Base-by-base conservation (phyloP, 2,797 vertebrate genomes). In the Heteromormyrus szaboi region DNA sequence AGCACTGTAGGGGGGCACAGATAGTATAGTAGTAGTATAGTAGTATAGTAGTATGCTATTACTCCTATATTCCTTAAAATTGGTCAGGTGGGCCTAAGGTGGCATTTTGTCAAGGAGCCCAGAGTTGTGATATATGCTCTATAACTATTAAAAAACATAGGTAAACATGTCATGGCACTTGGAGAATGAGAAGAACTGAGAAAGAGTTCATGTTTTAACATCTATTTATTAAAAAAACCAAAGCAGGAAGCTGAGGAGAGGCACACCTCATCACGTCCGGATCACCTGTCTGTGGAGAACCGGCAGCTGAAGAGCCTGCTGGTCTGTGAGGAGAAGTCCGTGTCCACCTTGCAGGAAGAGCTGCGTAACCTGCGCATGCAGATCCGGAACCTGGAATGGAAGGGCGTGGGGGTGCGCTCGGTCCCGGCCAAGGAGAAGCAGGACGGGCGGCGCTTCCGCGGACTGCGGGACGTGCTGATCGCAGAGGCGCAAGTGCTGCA, bases 281-380 rank as follows among this genome's bases (percentile, higher is more conserved):
- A 93, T 87, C 95, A 89, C 76, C 92, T 98, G 90, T 93, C 93
- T 56, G 92, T 90, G 83, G 97, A 99, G 94, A 99, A 98, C 93
- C 95, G 94, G 90, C 93, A 94, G 83, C 93, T 99, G 92, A 96
- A 95, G 93, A 95, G 90, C 79, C 97, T 97, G 22, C 93, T 99
- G 89, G 95, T 97, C 89, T 96, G 91, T 5, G 96, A 97, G 92
- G 97, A 98, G 91, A 95, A 94, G 89, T 96, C 96, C 1, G 91
- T 98, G 87, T 96, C 94, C 4, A 90, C 92, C 5, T 92, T 98
- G 89, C 97, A 97, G 93, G 96, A 97, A 87, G 97, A 99, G 91
- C 93, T 98, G 91, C 93, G 94, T 68, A 96, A 94, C 90, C 92
- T 99, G 89, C 96, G 93, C 90, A 95, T 96, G 85, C 95, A 97